Evolutionary conservation across 2,797 vertebrate genomes (phyloP), one percentile per base, ranked within the genome.

Genomic region (Peromyscus attwateri): DNA sequence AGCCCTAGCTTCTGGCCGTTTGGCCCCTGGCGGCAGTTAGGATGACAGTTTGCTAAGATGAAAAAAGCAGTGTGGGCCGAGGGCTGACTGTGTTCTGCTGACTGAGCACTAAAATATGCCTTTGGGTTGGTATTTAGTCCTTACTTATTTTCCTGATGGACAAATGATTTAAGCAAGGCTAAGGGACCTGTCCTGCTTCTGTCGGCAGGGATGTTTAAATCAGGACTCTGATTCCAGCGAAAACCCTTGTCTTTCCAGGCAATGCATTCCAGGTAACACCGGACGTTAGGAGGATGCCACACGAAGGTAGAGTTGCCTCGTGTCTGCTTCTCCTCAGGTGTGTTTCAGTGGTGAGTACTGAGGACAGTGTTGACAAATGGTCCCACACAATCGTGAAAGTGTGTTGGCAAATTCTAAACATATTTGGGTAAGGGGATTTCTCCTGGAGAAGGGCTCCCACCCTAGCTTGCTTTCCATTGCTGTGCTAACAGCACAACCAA

Each of bases 1-100:
- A 77, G 70, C 64, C 64, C 5, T 0, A 23, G 49, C 57, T 62
- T 84, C 73, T 89, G 73, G 80, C 81, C 84, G 55, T 82, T 77
- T 79, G 43, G 23, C 95, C 95, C 89, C 95, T 92, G 83, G 95
- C 95, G 96, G 96, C 70, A n/a, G 19, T 9, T 71, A 66, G 5
- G 40, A 46, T 62, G 19, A 31, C 29, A 2, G 3, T 88, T 77
- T 40, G 85, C 31, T 31, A 31, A 40, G 83, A 84, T 29, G 64
- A 66, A 31, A 31, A 17, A 70, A 34, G 34, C 66, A 70, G 66
- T n/a, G 57, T n/a, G 11, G 55, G 64, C 16, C 40, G 40, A 93
- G 70, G 70, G 21, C 55, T 19, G 43, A 19, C 43, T 57, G 3
- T 46, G 68, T 64, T 31, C 80, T 46, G 10, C 14, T 4, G 25